These are phyloP conservation scores for Tetramorium bicarinatum DNA, from an alignment of 2,888 invertebrate species.

Conservation along the genomic window DNA sequence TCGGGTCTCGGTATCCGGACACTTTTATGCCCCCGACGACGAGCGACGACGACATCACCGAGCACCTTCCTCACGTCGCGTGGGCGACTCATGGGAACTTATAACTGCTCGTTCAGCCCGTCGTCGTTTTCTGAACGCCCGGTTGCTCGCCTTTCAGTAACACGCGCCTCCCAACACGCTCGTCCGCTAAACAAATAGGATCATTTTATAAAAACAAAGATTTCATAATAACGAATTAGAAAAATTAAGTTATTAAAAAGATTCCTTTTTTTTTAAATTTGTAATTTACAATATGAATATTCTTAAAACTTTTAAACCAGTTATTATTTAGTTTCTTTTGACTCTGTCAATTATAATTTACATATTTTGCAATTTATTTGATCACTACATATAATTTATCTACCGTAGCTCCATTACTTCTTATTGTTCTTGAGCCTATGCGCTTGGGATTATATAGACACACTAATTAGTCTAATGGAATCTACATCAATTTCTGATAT, in stretches of 20 bases:
- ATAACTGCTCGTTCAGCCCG: conserved; percentile 65
- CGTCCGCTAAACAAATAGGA: neutral
- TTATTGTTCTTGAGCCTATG: too few species aligned
- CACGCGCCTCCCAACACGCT: conserved; percentile 14
- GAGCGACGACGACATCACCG: conserved; percentile 83
- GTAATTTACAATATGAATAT: neutral
- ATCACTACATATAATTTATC: too few species aligned
- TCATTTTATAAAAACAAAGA: neutral
- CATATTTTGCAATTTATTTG: too few species aligned
- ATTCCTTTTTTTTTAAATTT: neutral
- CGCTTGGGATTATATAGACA: too few species aligned
- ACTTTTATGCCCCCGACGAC: conserved; percentile 84
- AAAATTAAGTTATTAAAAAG: neutral
- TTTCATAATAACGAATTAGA: neutral
- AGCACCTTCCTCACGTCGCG: conserved; percentile 79
- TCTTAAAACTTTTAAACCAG: neutral
- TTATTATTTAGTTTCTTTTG: too few species aligned
- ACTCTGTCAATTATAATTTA: too few species aligned
- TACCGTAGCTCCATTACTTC: too few species aligned
- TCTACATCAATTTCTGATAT: too few species aligned
- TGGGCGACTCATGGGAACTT: conserved; percentile 82
- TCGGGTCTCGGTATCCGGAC: conserved; percentile 79
- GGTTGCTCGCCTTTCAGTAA: conserved; percentile 60
- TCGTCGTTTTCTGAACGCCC: conserved; percentile 63
- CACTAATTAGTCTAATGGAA: too few species aligned